These are phyloP conservation scores for Callorhinus ursinus DNA, from an alignment of 2,113 vertebrate species.

Conservation along the genomic window DNA sequence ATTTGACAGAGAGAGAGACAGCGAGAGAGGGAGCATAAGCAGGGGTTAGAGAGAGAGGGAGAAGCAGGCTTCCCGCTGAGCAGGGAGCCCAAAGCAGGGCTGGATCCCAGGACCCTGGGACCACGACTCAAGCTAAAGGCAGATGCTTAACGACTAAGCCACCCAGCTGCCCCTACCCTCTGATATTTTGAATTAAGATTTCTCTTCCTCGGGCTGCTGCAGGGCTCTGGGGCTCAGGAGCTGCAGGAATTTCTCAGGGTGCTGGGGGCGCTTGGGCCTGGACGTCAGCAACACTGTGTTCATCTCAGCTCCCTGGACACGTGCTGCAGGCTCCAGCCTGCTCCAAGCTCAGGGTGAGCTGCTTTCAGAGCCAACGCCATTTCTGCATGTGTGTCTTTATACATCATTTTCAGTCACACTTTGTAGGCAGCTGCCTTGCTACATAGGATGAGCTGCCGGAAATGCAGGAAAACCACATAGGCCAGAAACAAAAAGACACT, in stretches of 20 bases:
- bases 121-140: no score
- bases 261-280: not conserved
- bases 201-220: not conserved
- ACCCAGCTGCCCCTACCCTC: no score
- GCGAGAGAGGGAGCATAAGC: no score
- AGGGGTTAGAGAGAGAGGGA: no score
- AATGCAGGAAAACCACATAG: constrained; percentile 75
- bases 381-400: constrained; percentile 55
- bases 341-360: not conserved
- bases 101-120: no score
- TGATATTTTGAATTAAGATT: not conserved
- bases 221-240: not conserved
- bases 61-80: no score
- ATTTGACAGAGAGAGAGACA: no score
- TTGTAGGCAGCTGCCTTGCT: constrained; percentile 69
- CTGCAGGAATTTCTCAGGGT: not conserved
- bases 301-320: not conserved
- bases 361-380: constrained; percentile 36
- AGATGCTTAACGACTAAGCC: no score
- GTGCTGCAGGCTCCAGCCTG: not conserved
- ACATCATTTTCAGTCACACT: constrained; percentile 67
- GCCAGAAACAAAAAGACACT: constrained; percentile 79
- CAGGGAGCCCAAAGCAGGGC: no score
- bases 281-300: not conserved
- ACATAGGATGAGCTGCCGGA: constrained; percentile 67